Evolutionary conservation across 2,113 vertebrate species (phyloP).

Genomic region (Chamaea fasciata): DNA sequence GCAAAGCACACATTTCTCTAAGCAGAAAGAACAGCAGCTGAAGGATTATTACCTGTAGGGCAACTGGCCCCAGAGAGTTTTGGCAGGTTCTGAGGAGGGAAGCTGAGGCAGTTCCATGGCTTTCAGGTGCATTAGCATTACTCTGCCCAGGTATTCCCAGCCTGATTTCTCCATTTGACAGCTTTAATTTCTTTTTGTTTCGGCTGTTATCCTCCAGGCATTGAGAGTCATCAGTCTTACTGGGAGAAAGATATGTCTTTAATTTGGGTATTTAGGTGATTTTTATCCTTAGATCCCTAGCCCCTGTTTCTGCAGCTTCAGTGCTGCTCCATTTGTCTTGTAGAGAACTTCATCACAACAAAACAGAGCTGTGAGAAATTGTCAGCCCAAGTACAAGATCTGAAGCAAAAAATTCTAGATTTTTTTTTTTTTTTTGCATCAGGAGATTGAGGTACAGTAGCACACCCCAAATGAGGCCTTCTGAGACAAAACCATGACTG

Average conservation of each 20-base stretch:
- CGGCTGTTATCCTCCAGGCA: not conserved
- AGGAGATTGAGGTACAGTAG: not conserved
- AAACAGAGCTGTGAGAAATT: not conserved
- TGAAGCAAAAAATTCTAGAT: not conserved
- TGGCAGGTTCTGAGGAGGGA: not conserved
- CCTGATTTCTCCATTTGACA: not conserved
- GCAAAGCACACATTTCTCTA: not conserved
- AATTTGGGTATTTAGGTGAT: not conserved
- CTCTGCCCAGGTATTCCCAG: not conserved
- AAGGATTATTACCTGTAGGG: conserved; percentile 27
- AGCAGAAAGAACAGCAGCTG: not conserved
- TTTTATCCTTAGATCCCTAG: not conserved
- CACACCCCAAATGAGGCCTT: not conserved
- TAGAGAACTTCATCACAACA: not conserved
- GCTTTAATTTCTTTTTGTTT: conserved; percentile 33
- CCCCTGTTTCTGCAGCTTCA: not conserved
- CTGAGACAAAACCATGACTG: not conserved
- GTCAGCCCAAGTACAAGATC: not conserved
- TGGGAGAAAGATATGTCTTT: not conserved
- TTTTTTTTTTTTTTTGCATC: not conserved
- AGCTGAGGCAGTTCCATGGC: not conserved
- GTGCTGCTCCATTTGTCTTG: not conserved
- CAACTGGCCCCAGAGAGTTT: not conserved
- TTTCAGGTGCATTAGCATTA: not conserved
- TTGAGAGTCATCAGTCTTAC: not conserved